Evolutionary conservation across 2,113 vertebrate species (phyloP).

Genomic region (Emydocephalus ijimae): DNA sequence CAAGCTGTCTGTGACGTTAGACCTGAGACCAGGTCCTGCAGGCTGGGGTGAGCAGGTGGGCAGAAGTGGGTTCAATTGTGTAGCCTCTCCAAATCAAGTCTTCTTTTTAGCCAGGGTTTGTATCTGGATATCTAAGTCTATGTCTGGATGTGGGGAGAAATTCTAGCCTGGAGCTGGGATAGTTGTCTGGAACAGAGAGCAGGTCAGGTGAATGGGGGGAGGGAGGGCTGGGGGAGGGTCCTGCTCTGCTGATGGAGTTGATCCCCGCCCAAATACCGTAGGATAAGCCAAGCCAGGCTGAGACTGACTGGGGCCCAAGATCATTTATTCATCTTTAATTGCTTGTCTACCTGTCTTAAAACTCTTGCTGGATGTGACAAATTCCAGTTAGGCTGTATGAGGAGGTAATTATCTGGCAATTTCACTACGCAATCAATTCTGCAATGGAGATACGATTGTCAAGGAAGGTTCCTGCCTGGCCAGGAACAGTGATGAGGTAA

Average conservation of each 20-base stretch:
- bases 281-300: neutral
- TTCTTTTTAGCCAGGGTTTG: neutral
- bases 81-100: neutral
- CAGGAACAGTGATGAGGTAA: conserved; percentile 32
- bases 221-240: neutral
- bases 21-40: neutral
- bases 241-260: neutral
- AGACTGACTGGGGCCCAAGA: conserved; percentile 39
- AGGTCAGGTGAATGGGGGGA: neutral
- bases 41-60: neutral
- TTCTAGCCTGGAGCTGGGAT: neutral
- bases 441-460: conserved; percentile 58
- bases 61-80: neutral
- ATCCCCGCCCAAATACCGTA: neutral
- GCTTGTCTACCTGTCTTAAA: conserved; percentile 66
- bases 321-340: conserved; percentile 68
- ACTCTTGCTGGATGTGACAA: conserved; percentile 67
- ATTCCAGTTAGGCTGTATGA: conserved; percentile 64
- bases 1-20: neutral
- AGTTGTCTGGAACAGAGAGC: neutral
- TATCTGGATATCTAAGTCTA: neutral
- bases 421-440: conserved; percentile 57
- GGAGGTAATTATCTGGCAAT: conserved; percentile 66
- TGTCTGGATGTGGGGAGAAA: neutral
- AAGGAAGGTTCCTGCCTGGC: conserved; percentile 53